Conservation (phyloP, 1,140 invertebrate species). For the Bursaphelenchus mucronatus region DNA sequence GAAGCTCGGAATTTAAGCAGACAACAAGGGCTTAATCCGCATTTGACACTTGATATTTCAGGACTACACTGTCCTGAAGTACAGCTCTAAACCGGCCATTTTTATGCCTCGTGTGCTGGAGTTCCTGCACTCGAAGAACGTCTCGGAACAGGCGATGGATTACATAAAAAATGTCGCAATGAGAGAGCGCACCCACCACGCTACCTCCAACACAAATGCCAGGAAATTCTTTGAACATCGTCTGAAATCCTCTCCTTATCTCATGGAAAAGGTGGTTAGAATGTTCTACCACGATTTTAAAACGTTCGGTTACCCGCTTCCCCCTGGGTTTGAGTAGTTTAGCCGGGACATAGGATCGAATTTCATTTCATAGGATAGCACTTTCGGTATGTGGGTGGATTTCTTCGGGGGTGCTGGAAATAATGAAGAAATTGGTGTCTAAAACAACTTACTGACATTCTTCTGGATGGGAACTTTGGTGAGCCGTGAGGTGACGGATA, state of each 20-base stretch:
- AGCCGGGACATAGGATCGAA: too few relatives aligned
- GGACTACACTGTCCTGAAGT: slow-evolving; percentile 10
- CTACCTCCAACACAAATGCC: slow-evolving; percentile 34
- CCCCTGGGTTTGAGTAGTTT: too few relatives aligned
- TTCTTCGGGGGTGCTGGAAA: too few relatives aligned
- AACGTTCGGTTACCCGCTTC: slow-evolving; percentile 24
- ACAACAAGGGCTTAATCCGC: background rate
- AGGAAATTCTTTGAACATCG: slow-evolving; percentile 33
- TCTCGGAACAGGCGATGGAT: slow-evolving; percentile 15
- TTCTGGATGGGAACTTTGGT: too few relatives aligned
- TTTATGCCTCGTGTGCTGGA: background rate
- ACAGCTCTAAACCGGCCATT: background rate
- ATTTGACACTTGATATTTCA: background rate
- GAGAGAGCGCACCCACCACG: slow-evolving; percentile 28
- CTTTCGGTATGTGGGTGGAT: too few relatives aligned
- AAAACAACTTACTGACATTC: too few relatives aligned
- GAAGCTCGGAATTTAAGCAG: background rate
- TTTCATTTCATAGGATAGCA: too few relatives aligned
- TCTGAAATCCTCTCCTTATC: slow-evolving; percentile 31
- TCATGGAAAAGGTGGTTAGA: slow-evolving; percentile 39
- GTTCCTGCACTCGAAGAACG: slow-evolving; percentile 7
- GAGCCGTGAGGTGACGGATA: too few relatives aligned
- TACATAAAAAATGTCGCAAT: slow-evolving; percentile 21
- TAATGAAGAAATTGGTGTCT: too few relatives aligned
- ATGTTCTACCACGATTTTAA: slow-evolving; percentile 44